Base-by-base conservation (phyloP, 2,888 invertebrate genomes). In the Drosophila rellima region DNA sequence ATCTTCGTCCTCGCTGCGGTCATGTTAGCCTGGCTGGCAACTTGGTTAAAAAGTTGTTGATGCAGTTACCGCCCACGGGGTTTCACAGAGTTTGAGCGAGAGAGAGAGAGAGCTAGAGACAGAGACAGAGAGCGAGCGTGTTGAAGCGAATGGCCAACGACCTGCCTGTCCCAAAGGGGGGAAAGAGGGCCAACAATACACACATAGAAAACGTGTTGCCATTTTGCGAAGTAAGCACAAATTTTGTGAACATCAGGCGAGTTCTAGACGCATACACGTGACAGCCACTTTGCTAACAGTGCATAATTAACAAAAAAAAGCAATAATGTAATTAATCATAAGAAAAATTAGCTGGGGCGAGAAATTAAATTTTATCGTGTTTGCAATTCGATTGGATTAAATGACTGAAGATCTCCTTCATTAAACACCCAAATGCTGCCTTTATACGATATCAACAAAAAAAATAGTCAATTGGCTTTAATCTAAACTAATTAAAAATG, bases 41-140 rank as follows among this genome's bases (percentile, higher is more conserved):
- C 88, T 82, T 82, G 85, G 82, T 85, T 82, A 88, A 88, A 82
- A 82, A 82, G 79, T 82, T 82, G 85, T 88, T 82, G 88, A 82
- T 82, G 82, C 75, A 76, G 76, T 88, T 74, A 68, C 54, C 44
- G 69, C 61, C 56, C 61, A 67, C 48, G 45, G 51, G 50, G 39
- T 40, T 61, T 48, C 42, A 29, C 39, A 37, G 45, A n/a, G 18
- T 8, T 17, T 17, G 10, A n/a, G 8, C 11, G 51, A 26, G 33
- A 11, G 8, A 17, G 45, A 7, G 47, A 15, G 8, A 17, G 10
- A 23, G 48, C n/a, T n/a, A 13, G 26, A 0, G 17, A 8, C 10
- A 13, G 31, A 40, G 7, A 31, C 15, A 3, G 33, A 1, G 39
- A 17, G 18, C 13, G 23, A 15, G 15, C 10, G n/a, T n/a, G 26